These are phyloP conservation scores for Alloplasta piceator DNA, from an alignment of 2,888 invertebrate species.

Conservation along the genomic window DNA sequence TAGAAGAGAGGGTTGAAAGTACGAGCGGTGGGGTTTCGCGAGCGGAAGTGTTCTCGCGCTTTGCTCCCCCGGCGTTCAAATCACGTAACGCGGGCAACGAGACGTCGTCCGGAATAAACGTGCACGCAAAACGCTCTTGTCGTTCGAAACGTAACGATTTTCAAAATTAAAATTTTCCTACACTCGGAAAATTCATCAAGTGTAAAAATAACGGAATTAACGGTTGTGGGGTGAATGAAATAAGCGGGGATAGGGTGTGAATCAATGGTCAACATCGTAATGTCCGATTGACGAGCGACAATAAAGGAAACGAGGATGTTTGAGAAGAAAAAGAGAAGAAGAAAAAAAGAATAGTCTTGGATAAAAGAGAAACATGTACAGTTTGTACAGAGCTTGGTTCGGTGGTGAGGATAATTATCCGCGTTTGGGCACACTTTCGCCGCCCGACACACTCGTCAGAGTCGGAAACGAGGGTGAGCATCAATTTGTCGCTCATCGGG, in stretches of 20 bases:
- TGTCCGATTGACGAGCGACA: not conserved
- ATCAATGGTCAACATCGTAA: not conserved
- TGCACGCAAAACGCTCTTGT: constrained; percentile 7
- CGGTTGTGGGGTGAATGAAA: too few relatives aligned
- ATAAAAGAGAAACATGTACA: constrained; percentile 79
- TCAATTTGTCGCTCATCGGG: constrained; percentile 88
- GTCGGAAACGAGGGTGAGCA: constrained; percentile 87
- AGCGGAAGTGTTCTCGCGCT: constrained; percentile 55
- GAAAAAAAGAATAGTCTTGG: constrained; percentile 2
- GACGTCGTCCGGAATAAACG: constrained; percentile 60
- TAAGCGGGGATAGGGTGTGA: too few relatives aligned
- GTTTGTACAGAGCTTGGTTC: constrained; percentile 83
- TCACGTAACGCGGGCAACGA: constrained; percentile 76
- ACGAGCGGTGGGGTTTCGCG: constrained; percentile 62
- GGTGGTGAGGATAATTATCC: constrained; percentile 76
- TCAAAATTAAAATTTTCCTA: too few relatives aligned
- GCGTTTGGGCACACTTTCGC: constrained; percentile 79
- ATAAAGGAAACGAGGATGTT: too few relatives aligned
- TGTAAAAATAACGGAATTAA: too few relatives aligned
- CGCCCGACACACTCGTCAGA: constrained; percentile 87
- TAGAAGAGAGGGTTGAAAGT: constrained; percentile 59
- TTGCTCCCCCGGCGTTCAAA: constrained; percentile 81
- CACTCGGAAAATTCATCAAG: too few relatives aligned
- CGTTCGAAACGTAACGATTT: too few relatives aligned
- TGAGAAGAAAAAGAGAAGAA: not conserved